These are phyloP conservation scores for Aradus depressus DNA, from an alignment of 2,888 invertebrate species.

Conservation along the genomic window DNA sequence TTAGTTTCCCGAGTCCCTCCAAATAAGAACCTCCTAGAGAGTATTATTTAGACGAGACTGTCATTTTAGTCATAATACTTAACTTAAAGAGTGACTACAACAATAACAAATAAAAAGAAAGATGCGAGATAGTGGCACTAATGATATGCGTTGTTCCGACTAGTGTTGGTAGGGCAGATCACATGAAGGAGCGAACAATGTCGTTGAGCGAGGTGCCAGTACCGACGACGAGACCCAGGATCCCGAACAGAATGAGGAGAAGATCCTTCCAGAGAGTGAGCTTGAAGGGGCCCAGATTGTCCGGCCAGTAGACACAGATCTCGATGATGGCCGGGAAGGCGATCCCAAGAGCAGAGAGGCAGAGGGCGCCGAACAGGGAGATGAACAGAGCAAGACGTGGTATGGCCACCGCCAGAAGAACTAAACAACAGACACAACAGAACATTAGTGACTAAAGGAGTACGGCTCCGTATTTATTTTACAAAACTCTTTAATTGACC, in stretches of 20 bases:
- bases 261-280: slow-evolving; percentile 42
- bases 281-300: slow-evolving; percentile 42
- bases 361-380: slow-evolving; percentile 62
- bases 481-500: too few species aligned
- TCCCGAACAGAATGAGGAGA: slow-evolving; percentile 42
- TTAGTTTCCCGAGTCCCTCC: too few species aligned
- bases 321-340: slow-evolving; percentile 66
- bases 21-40: too few species aligned
- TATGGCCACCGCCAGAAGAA: slow-evolving; percentile 56
- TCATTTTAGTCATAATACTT: too few species aligned
- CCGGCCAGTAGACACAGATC: slow-evolving; percentile 57
- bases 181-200: slow-evolving; percentile 39
- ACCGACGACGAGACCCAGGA: slow-evolving; percentile 45
- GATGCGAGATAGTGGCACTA: slow-evolving; percentile 3
- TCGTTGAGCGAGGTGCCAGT: slow-evolving; percentile 45
- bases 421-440: slow-evolving; percentile 41
- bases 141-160: slow-evolving; percentile 10
- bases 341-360: slow-evolving; percentile 58
- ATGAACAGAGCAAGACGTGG: slow-evolving; percentile 63
- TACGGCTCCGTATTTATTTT: too few species aligned
- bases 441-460: too few species aligned
- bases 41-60: too few species aligned
- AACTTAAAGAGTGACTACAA: too few species aligned
- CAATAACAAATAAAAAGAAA: not conserved
- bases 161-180: not conserved